Conservation (phyloP, 2,797 vertebrate species). For the Miichthys miiuy region DNA sequence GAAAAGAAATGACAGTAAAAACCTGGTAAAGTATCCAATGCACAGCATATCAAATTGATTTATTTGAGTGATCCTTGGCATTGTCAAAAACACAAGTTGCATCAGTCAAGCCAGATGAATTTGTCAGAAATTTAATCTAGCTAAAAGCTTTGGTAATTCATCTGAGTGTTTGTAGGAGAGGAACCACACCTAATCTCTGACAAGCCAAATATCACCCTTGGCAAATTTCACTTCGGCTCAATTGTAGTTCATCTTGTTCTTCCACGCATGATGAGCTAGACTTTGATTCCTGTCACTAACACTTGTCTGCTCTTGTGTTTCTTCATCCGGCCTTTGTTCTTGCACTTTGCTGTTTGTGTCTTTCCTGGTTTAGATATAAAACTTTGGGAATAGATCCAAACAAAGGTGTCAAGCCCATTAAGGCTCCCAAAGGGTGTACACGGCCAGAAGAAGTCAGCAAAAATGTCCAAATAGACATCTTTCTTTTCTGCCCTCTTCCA, state of each 20-base stretch:
- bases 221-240: conserved; percentile 29
- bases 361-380: conserved; percentile 26
- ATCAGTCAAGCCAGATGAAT: conserved; percentile 31
- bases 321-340: conserved; percentile 5
- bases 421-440: conserved; percentile 7
- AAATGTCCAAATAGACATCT: conserved; percentile 38
- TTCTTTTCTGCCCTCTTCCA: background rate
- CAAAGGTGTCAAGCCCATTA: conserved; percentile 18
- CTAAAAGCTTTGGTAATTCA: conserved; percentile 50
- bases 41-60: background rate
- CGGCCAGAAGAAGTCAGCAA: conserved; percentile 33
- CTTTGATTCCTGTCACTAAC: conserved; percentile 21
- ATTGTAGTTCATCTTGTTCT: conserved; percentile 7
- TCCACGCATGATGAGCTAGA: background rate
- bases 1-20: conserved; percentile 15
- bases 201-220: conserved; percentile 8
- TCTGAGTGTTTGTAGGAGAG: conserved; percentile 36
- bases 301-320: conserved; percentile 9
- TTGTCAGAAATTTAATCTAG: conserved; percentile 38
- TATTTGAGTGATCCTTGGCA: conserved; percentile 7
- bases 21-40: background rate
- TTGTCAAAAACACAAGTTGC: background rate
- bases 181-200: background rate
- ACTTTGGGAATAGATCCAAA: conserved; percentile 34
- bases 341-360: conserved; percentile 3